Base-by-base conservation (phyloP, 30 jellyfish, hydroid and myxozoan genomes). In the Catostylus mosaicus region DNA sequence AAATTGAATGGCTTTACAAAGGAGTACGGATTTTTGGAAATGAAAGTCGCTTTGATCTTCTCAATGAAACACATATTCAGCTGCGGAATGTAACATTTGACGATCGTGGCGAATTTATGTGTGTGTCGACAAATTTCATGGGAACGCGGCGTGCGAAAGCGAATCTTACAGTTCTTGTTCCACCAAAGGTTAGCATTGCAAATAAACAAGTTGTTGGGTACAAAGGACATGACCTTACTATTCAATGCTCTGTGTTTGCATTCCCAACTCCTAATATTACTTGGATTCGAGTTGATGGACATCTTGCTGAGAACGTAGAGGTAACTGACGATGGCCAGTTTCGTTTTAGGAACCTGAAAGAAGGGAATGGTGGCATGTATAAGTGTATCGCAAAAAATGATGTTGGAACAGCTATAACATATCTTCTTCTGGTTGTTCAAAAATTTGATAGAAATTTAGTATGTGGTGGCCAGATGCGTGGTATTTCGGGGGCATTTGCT, bases 311-410 rank as follows among this genome's bases (percentile, higher is more conserved):
- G 29, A 66, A 64, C 34, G 48, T 82, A 16, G 65, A 27, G 14
- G 30, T 14, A 16, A 22, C 40, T 5, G 62, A 61, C 46, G 67
- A 77, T 37, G 79, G 78, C 2, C 64, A 40, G 18, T 33, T 89
- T 33, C 37, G 35, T 19, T 20, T 89, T 5, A 46, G 64, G 3
- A 61, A 40, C 57, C 47, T 82, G 34, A 48, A 6, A 9, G 22
- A 60, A 29, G 71, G 34, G 0, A 83, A 73, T 72, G 67, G 57
- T 1, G 97, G 92, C 22, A n/a, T 51, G 80, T 89, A 89, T 52
- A 67, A 26, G 18, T 89, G 97, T 80, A 38, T 19, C 12, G 97
- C 83, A 10, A 74, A n/a, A 38, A 89, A 62, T 60, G 46, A 19
- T 16, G 68, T 73, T 22, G 90, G 83, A 14, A 29, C 30, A 12